These are phyloP conservation scores for Anguilla megastoma DNA, from an alignment of 2,797 vertebrate genomes.

Conservation along the genomic window DNA sequence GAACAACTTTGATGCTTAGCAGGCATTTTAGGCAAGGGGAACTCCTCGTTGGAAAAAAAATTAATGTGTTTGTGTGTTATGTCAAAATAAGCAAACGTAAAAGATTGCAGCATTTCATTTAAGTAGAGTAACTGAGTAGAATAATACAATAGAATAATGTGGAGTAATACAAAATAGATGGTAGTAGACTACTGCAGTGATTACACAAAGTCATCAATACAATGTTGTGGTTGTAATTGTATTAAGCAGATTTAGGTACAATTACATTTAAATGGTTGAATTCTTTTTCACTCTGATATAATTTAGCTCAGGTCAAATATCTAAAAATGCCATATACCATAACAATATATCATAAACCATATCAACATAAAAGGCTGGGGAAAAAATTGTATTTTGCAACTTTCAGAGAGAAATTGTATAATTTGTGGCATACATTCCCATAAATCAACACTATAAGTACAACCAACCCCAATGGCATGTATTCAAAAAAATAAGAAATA, in stretches of 20 bases:
- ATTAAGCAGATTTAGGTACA: neutral
- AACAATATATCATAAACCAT: neutral
- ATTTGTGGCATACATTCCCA: neutral
- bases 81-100: conserved; percentile 2
- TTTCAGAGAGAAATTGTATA: neutral
- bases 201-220: neutral
- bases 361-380: neutral
- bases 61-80: neutral
- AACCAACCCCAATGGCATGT: neutral
- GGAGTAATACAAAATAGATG: neutral
- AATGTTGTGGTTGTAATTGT: neutral
- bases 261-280: neutral
- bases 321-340: neutral
- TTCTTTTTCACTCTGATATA: neutral
- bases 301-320: neutral
- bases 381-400: neutral
- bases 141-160: neutral
- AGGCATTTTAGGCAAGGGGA: neutral
- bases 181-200: neutral
- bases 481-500: neutral
- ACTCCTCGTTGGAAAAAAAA: conserved; percentile 11
- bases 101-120: neutral
- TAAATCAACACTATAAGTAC: neutral
- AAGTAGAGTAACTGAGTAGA: neutral
- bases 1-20: conserved; percentile 3